These are phyloP conservation scores for Xanthostigma xanthostigma DNA, from an alignment of 2,888 invertebrate species.

Conservation along the genomic window DNA sequence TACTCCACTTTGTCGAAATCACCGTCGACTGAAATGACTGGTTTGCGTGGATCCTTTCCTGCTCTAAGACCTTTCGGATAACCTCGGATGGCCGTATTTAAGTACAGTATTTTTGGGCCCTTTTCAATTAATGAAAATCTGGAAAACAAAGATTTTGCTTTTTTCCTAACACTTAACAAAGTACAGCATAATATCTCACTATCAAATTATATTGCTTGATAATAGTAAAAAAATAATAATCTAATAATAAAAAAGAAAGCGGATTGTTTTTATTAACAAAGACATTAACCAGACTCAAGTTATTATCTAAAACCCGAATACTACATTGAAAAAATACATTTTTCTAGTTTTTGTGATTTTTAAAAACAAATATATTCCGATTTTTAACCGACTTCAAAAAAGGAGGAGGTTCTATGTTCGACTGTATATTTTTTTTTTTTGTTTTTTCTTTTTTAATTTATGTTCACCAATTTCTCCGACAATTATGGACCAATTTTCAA, in stretches of 20 bases:
- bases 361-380: no score
- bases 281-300: no score
- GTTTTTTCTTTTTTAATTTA: no score
- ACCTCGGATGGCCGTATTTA: constrained; percentile 70
- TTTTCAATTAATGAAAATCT: constrained; percentile 42
- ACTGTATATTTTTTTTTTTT: no score
- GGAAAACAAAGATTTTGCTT: constrained; percentile 10
- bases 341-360: no score
- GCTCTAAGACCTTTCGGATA: constrained; percentile 73
- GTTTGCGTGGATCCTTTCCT: constrained; percentile 64
- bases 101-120: constrained; percentile 64
- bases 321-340: no score
- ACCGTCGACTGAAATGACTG: constrained; percentile 55
- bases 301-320: no score
- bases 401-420: no score
- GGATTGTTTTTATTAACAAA: neutral
- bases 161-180: neutral
- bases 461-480: no score
- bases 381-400: no score
- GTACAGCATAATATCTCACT: neutral
- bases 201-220: neutral
- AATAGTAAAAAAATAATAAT: neutral
- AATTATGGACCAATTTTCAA: no score
- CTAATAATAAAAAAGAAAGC: neutral
- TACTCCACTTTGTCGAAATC: constrained; percentile 57